Conservation (phyloP, 2,888 invertebrate species). For the Torymus aiolomorphi region DNA sequence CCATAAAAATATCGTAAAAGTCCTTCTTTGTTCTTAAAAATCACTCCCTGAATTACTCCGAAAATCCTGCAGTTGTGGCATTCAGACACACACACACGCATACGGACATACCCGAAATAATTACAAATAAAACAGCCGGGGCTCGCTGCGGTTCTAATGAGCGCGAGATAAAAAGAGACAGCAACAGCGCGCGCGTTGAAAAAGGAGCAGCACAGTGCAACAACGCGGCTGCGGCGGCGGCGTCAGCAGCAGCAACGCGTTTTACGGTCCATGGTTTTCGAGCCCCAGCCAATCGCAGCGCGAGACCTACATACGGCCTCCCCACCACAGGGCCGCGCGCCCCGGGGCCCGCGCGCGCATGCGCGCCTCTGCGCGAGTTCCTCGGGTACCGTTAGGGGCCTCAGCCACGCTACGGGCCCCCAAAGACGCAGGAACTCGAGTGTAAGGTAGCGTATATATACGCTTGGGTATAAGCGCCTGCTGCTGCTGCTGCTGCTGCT, state of each 20-base stretch:
- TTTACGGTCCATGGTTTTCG: constrained; percentile 63
- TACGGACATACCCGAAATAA: too few relatives aligned
- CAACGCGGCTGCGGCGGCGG: constrained; percentile 14
- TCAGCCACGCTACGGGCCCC: too few relatives aligned
- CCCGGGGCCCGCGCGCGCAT: background rate
- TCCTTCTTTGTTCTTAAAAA: too few relatives aligned
- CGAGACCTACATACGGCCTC: constrained; percentile 74
- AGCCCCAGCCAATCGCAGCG: constrained; percentile 67
- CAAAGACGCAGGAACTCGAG: constrained; percentile 17
- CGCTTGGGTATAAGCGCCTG: background rate
- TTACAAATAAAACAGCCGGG: background rate
- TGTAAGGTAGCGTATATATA: background rate
- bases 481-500: background rate
- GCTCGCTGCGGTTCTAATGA: constrained; percentile 2
- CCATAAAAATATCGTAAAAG: too few relatives aligned
- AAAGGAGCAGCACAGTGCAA: background rate
- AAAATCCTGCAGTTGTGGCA: too few relatives aligned
- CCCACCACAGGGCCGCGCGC: constrained; percentile 28
- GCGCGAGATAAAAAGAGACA: background rate
- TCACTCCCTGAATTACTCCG: too few relatives aligned
- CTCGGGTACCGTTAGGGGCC: constrained; percentile 30
- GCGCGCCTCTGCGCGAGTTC: constrained; percentile 46
- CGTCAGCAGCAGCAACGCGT: constrained; percentile 24
- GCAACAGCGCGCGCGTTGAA: background rate
- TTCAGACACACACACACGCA: too few relatives aligned